Evolutionary conservation across 2,113 vertebrate species (phyloP).

Genomic region (Protobothrops flavoviridis): DNA sequence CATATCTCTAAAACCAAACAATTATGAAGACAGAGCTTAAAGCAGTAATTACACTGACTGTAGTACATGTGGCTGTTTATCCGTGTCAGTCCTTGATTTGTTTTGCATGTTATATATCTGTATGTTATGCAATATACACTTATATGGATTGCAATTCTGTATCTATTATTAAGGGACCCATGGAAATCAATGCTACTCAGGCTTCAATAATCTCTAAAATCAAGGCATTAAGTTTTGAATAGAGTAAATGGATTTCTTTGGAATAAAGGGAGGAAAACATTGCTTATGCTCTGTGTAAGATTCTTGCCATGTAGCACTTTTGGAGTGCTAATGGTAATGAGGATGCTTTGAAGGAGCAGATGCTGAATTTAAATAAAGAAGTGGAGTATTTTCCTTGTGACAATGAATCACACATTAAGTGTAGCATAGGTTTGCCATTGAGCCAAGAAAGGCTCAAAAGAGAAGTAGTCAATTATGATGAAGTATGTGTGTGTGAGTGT

Average conservation of each 20-base stretch:
- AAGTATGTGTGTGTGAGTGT: background rate
- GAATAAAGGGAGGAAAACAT: background rate
- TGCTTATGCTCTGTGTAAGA: background rate
- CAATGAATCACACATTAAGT: slow-evolving; percentile 28
- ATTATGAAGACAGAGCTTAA: background rate
- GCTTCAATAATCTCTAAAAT: slow-evolving; percentile 17
- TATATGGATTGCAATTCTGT: background rate
- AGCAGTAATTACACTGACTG: background rate
- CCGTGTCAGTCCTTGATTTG: background rate
- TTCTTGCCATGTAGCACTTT: background rate
- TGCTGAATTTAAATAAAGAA: slow-evolving; percentile 19
- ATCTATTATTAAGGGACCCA: background rate
- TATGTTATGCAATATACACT: background rate
- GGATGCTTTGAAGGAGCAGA: slow-evolving; percentile 21
- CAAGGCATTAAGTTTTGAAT: background rate
- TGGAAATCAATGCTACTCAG: background rate
- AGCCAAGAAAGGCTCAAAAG: slow-evolving; percentile 5
- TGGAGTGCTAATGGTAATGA: background rate
- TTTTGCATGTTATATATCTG: background rate
- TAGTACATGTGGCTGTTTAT: background rate
- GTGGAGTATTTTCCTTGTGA: background rate
- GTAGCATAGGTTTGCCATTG: slow-evolving; percentile 18
- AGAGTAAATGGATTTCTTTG: background rate
- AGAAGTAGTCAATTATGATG: slow-evolving; percentile 8
- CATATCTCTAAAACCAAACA: background rate